Evolutionary conservation across 2,797 vertebrate genomes (phyloP).

Genomic region (Xenentodon cancila): DNA sequence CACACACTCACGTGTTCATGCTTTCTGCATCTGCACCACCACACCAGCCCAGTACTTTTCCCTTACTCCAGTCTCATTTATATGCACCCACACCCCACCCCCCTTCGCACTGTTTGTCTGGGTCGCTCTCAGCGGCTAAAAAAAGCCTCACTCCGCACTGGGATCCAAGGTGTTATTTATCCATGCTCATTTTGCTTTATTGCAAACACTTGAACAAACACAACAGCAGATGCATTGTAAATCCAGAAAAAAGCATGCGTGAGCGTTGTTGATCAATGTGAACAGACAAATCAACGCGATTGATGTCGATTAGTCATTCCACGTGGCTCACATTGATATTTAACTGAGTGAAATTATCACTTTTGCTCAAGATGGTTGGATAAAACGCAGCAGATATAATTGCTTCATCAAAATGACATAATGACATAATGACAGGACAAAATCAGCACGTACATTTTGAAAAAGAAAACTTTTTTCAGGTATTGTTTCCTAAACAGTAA

Average conservation of each 20-base stretch:
- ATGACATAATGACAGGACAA: background rate
- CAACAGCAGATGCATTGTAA: constrained; percentile 3
- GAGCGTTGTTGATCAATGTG: constrained; percentile 6
- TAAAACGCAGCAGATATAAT: background rate
- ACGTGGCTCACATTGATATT: background rate
- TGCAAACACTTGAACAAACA: constrained; percentile 26
- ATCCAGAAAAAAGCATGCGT: constrained; percentile 1
- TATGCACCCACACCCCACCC: constrained; percentile 67
- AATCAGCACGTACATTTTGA: too few species aligned
- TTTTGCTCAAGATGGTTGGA: background rate
- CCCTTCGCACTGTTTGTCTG: constrained; percentile 62
- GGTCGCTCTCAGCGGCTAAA: constrained; percentile 71
- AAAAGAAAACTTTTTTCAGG: too few species aligned
- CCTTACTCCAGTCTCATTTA: constrained; percentile 74
- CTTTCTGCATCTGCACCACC: constrained; percentile 73
- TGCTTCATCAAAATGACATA: background rate
- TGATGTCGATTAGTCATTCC: background rate
- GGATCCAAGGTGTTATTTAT: constrained; percentile 32
- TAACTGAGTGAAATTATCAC: background rate
- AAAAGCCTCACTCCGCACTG: constrained; percentile 54
- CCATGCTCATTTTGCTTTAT: constrained; percentile 29
- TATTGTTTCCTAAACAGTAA: too few species aligned
- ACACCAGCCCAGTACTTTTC: constrained; percentile 80
- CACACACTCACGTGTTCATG: constrained; percentile 62
- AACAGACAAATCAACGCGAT: constrained; percentile 2